Percentiles rank a stretch among this genome's conserved stretches.
Conservation (phyloP, 2,888 invertebrate genomes). For the Nematopogon swammerdamellus region DNA sequence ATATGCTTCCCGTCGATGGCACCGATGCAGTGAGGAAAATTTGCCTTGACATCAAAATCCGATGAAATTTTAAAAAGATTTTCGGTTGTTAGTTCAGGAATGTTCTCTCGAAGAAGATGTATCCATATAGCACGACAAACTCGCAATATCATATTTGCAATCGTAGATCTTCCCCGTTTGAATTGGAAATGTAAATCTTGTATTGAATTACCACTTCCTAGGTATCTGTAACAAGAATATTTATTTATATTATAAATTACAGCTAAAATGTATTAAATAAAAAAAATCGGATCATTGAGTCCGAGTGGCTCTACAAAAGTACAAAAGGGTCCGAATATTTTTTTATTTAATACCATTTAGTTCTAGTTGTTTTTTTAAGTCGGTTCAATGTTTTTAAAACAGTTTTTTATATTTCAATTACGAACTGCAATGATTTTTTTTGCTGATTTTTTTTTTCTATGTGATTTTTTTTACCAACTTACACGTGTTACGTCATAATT, state of each 20-base stretch:
- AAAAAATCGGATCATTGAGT: conserved; percentile 1
- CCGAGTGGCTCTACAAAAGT: too few relatives aligned
- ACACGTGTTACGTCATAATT: too few relatives aligned
- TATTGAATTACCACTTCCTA: conserved; percentile 10
- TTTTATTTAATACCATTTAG: too few relatives aligned
- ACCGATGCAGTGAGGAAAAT: conserved; percentile 10
- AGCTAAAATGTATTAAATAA: conserved; percentile 4
- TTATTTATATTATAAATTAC: conserved; percentile 5
- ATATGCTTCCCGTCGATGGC: conserved; percentile 3
- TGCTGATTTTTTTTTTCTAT: background rate
- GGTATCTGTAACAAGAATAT: conserved; percentile 9
- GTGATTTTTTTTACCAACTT: too few relatives aligned
- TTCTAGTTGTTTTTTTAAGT: too few relatives aligned
- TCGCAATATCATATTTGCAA: conserved; percentile 7
- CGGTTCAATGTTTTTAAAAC: too few relatives aligned
- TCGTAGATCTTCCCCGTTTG: conserved; percentile 11
- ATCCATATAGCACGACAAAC: conserved; percentile 10
- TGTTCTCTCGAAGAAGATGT: conserved; percentile 6
- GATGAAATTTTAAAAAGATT: conserved; percentile 4
- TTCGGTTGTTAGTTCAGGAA: conserved; percentile 9
- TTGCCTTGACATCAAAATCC: conserved; percentile 6
- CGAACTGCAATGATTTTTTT: background rate
- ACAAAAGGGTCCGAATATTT: too few relatives aligned
- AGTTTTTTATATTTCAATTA: too few relatives aligned
- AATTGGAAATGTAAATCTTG: conserved; percentile 8